Evolutionary conservation across 2,113 vertebrate genomes (phyloP), one percentile per base, ranked within the genome.

Genomic region (Aptenodytes forsteri): DNA sequence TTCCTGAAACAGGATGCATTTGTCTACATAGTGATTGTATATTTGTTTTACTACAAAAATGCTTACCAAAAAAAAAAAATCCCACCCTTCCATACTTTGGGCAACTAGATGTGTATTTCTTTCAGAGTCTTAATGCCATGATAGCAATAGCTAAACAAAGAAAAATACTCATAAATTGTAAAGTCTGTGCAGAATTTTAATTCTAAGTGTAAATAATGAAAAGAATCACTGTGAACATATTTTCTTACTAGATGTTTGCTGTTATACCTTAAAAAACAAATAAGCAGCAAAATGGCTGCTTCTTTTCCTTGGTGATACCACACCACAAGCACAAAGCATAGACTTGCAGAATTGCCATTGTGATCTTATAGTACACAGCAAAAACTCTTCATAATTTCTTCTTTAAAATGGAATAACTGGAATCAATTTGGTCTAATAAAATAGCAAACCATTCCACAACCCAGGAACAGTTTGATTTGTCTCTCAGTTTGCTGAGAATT

Each of bases 1-100:
- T 97, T 97, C 95, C 95, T 95, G 86, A 85, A 95, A 96, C 91
- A 93, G 92, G 94, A 96, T 94, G 77, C 40, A 89, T 79, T 96
- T 97, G 93, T 97, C 93, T 95, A 94, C 61, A 92, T 55, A 89
- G 32, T 56, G 64, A 77, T 11, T 78, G 42, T 67, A 9, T 84
- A 92, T 95, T 93, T 90, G 89, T 93, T 93, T 78, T 64, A 89
- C 40, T 79, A 83, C n/a, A 76, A 64, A 97, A 93, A 85, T 16
- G 8, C 34, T 66, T 81, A 78, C 6, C 0, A 36, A 72, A 83
- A 61, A 61, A 55, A 65, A n/a, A 36, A 38, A 21, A 66, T 19
- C 34, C 55, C 71, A 83, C 23, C 75, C 85, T 73, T 77, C 66
- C 44, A 93, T 26, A 38, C 12, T 79, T 46, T 3, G 18, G 62